Evolutionary conservation across 2,797 vertebrate genomes (phyloP).

Genomic region (Tokudaia tokunoshimensis): DNA sequence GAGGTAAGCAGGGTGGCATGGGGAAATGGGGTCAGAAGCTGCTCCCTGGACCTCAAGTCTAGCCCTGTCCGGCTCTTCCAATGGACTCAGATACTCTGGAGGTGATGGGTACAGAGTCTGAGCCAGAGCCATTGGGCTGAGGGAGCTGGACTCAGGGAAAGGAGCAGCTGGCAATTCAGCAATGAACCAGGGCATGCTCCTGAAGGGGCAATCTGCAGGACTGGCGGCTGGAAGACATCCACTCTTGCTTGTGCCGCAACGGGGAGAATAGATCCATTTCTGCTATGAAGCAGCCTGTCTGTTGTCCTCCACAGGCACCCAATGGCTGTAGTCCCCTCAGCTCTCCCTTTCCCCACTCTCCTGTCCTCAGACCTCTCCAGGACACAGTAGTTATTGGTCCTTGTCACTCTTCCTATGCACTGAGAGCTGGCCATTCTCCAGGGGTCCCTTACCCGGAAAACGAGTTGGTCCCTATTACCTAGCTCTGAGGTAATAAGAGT

Average conservation of each 20-base stretch:
- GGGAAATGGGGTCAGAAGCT: background rate
- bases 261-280: background rate
- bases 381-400: background rate
- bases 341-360: background rate
- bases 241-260: background rate
- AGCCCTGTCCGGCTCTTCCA: background rate
- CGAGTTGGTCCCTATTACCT: background rate
- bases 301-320: fast-evolving
- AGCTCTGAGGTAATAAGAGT: background rate
- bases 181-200: background rate
- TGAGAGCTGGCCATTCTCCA: background rate
- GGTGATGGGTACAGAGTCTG: background rate
- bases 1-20: background rate
- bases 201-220: background rate
- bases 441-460: background rate
- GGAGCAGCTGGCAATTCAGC: background rate
- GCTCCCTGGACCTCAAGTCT: background rate
- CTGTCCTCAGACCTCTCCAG: background rate
- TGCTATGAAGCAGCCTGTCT: background rate
- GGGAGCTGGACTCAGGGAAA: background rate
- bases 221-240: background rate
- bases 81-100: background rate
- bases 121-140: background rate
- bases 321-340: background rate
- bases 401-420: background rate